phyloP scores from a whole-genome alignment of 2,113 vertebrate genomes.

The Corythoichthys haematopterus region DNA sequence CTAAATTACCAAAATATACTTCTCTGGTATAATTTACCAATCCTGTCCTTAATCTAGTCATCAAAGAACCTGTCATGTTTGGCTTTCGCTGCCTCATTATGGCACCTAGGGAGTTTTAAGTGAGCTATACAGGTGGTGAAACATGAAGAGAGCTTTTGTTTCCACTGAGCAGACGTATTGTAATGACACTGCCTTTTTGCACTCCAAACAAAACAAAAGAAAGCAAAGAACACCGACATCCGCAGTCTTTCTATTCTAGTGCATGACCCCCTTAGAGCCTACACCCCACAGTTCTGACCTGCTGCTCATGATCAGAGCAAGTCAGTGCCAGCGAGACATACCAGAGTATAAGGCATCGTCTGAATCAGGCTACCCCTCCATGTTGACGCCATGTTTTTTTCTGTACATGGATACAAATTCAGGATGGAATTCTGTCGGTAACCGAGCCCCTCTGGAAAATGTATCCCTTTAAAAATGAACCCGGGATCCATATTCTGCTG shows the following conservation, averaged over 20 bases:
- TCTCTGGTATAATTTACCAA: constrained; percentile 33
- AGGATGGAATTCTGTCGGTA: neutral
- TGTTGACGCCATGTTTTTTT: neutral
- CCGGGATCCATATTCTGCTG: neutral
- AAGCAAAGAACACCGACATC: constrained; percentile 18
- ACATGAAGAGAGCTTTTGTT: constrained; percentile 41
- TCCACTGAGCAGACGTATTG: constrained; percentile 32
- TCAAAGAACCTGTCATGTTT: constrained; percentile 32
- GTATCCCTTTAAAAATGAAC: neutral
- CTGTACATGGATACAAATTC: neutral
- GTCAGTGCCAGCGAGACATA: constrained; percentile 38
- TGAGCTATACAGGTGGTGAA: constrained; percentile 18
- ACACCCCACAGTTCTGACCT: constrained; percentile 8
- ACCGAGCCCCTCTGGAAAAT: neutral
- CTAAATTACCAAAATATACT: constrained; percentile 31
- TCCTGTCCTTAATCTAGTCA: constrained; percentile 32
- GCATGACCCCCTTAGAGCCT: constrained; percentile 13
- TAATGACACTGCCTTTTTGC: constrained; percentile 22
- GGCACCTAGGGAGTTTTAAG: constrained; percentile 28
- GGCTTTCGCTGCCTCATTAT: constrained; percentile 27
- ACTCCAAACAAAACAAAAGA: constrained; percentile 39
- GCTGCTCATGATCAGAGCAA: constrained; percentile 22
- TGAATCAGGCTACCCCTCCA: neutral
- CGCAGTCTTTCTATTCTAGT: constrained; percentile 19
- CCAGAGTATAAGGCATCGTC: neutral